These are phyloP conservation scores for Pontoporia blainvillei DNA, from an alignment of 2,113 vertebrate species.

Conservation along the genomic window DNA sequence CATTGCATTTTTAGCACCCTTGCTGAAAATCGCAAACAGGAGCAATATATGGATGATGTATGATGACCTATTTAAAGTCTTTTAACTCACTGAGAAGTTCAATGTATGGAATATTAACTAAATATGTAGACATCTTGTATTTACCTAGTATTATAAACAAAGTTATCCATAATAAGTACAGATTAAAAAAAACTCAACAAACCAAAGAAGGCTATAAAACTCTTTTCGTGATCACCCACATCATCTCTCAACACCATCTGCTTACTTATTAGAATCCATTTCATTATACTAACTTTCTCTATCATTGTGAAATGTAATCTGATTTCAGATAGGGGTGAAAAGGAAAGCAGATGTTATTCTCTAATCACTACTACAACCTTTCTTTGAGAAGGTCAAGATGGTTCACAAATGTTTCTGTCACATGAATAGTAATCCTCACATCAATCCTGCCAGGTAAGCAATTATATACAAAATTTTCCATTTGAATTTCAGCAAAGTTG, in stretches of 20 bases:
- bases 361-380: not conserved
- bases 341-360: not conserved
- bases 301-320: not conserved
- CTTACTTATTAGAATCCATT: not conserved
- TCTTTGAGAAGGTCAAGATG: not conserved
- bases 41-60: constrained; percentile 35
- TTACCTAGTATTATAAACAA: constrained; percentile 68
- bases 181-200: not conserved
- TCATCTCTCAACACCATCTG: not conserved
- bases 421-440: not conserved
- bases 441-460: not conserved
- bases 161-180: constrained; percentile 51
- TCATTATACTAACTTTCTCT: not conserved
- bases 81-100: constrained; percentile 43
- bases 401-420: constrained; percentile 35
- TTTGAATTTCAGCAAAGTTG: not conserved
- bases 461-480: not conserved
- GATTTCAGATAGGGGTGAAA: not conserved
- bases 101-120: constrained; percentile 45
- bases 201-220: constrained; percentile 2
- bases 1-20: not conserved
- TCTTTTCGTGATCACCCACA: not conserved
- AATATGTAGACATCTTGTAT: constrained; percentile 58
- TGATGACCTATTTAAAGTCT: constrained; percentile 38
- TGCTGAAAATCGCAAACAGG: not conserved